Evolutionary conservation across 64 coral and sea anemone genomes (phyloP), one percentile per base, ranked within the genome.

Genomic region (Hydrozoanthus tunicans): DNA sequence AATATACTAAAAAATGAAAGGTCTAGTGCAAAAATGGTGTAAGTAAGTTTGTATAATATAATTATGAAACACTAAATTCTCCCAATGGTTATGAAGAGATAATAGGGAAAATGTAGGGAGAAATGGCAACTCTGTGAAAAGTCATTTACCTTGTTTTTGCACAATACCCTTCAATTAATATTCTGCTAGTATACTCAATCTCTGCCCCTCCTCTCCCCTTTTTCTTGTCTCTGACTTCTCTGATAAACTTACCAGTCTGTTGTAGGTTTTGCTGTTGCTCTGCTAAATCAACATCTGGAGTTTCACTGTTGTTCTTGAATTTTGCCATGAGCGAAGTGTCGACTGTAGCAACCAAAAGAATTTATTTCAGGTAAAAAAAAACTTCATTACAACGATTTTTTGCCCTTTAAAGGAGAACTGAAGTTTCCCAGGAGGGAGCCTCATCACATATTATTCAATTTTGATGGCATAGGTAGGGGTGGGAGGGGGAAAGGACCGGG

Each of bases 271-370:
- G 81, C 32, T 54, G 81, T 3, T 67, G 51, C 51, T 83, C 81
- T 65, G 81, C 17, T n/a, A 64, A 53, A 54, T 83, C 81, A 7
- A 25, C 9, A 52, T 83, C 81, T 13, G 11, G 43, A 52, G 81
- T 66, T 53, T 83, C 81, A 66, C 26, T 64, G 5, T 67, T 67
- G 62, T 43, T 83, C 59, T 83, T 83, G 43, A 83, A 83, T 32
- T 83, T 83, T 23, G 81, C 81, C 81, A 83, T 83, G 14, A 83
- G 43, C n/a, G 81, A 83, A 55, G 61, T 83, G 26, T 83, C 81
- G 25, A 83, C 81, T 83, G 17, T 9, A 83, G 55, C 55, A 83
- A 13, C 3, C 4, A 68, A 66, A 7, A 83, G 14, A 79, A 56
- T 26, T 23, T 8, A 71, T 8, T 24, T 71, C 9, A 71, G 2